Base-by-base conservation (phyloP, 2,113 vertebrate species). In the Lycaon pictus region DNA sequence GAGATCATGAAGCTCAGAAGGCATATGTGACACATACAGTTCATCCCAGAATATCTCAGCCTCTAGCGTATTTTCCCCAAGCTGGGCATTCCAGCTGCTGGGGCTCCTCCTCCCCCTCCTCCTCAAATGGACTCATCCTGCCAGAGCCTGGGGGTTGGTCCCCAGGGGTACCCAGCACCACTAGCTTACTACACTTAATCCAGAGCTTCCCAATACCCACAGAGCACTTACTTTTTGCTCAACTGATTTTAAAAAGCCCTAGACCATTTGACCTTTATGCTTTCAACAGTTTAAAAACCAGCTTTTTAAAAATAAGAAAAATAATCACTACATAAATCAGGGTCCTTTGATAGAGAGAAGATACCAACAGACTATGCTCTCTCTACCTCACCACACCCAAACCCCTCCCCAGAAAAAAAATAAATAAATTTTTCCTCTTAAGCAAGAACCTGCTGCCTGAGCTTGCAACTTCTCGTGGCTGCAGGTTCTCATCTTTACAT, bases 401-500 rank as follows among this genome's bases (percentile, higher is more conserved):
- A 3, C 16, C 25, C 22, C 58, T 32, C 11, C 17, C 55, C 16
- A 23, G 4, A 4, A 43, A 72, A 48, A n/a, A 72, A 58, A 13
- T 17, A 72, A 86, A 29, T 19, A 22, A 0, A 22, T 23, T 11
- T 62, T 65, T 23, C 43, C 58, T 81, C n/a, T 13, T 4, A 43
- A 35, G 72, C 62, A 60, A 35, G 58, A 69, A 43, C 2, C 63
- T 55, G n/a, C 35, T 12, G 19, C 84, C 25, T 10, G 5, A 69
- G 2, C 51, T 60, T 37, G 4, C 23, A 10, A 53, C 56, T 37
- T 23, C 56, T n/a, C 3, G 0, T 0, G 35, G 43, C 27, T 10
- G 1, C 5, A 19, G 5, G 27, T 23, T 43, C 43, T 22, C 2
- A 10, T 58, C 72, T 37, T 63, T 10, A 0, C 13, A 43, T 10